Evolutionary conservation across 2,888 invertebrate species (phyloP).

Genomic region (Dilophus febrilis): DNA sequence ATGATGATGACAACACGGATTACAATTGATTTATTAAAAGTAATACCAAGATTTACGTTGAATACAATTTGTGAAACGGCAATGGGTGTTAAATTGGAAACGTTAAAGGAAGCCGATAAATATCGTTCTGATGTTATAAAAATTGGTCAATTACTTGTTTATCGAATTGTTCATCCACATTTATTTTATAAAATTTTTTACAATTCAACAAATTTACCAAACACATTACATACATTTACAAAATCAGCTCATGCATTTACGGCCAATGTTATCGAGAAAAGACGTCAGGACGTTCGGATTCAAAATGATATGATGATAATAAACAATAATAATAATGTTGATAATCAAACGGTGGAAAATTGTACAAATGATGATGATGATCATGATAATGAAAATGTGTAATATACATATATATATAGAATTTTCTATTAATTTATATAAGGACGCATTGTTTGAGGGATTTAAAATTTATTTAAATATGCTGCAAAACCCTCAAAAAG

Average conservation of each 20-base stretch:
- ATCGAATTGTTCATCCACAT: constrained; percentile 16
- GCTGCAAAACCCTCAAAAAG: too few species aligned
- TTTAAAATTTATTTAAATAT: not conserved
- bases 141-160: constrained; percentile 26
- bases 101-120: constrained; percentile 29
- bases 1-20: too few species aligned
- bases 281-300: constrained; percentile 17
- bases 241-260: constrained; percentile 28
- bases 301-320: too few species aligned
- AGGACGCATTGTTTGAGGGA: too few species aligned
- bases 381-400: not conserved
- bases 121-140: constrained; percentile 41
- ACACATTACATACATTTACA: too few species aligned
- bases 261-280: constrained; percentile 28
- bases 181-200: too few species aligned
- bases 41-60: constrained; percentile 42
- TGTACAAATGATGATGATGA: too few species aligned
- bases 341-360: too few species aligned
- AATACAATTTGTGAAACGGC: constrained; percentile 54
- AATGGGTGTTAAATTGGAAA: constrained; percentile 46
- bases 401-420: constrained; percentile 4
- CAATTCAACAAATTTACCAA: too few species aligned
- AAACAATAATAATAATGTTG: not conserved
- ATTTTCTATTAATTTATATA: too few species aligned
- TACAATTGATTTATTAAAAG: constrained; percentile 32